phyloP scores from a whole-genome alignment of 2,888 invertebrate species.

The Clostera curtula region DNA sequence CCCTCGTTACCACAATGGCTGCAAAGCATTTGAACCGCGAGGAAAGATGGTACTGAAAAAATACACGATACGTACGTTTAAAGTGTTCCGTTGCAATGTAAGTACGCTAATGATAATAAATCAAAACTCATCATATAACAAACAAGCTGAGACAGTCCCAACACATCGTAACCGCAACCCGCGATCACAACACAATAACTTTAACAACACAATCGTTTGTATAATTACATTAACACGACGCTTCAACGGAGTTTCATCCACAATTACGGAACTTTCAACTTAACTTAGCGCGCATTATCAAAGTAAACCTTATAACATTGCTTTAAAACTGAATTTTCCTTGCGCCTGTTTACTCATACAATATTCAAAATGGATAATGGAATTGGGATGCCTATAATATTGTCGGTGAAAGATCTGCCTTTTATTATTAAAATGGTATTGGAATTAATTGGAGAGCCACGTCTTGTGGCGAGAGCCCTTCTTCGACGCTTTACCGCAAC shows the following conservation, averaged over 20 bases:
- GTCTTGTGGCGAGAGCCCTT: too few relatives aligned
- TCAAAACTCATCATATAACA: too few relatives aligned
- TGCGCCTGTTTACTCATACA: neutral
- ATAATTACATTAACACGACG: constrained; percentile 10
- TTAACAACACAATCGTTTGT: constrained; percentile 12
- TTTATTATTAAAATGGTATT: neutral
- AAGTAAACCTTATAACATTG: too few relatives aligned
- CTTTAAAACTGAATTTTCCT: constrained; percentile 1
- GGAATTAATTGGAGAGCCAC: neutral
- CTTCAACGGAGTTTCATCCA: constrained; percentile 7
- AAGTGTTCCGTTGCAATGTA: too few relatives aligned
- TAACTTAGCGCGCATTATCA: too few relatives aligned
- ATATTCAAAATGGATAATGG: constrained; percentile 11
- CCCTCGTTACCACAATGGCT: too few relatives aligned
- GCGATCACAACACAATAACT: constrained; percentile 9
- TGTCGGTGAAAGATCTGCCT: constrained; percentile 4
- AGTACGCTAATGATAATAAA: too few relatives aligned
- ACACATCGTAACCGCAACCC: neutral
- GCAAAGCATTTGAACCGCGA: too few relatives aligned
- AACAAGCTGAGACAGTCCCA: too few relatives aligned
- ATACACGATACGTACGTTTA: too few relatives aligned
- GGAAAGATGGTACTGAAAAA: too few relatives aligned
- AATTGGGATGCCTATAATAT: constrained; percentile 9
- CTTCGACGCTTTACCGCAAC: too few relatives aligned
- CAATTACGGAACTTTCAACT: constrained; percentile 5